These are phyloP conservation scores for Rhizomys pruinosus DNA, from an alignment of 2,113 vertebrate species.

Conservation along the genomic window DNA sequence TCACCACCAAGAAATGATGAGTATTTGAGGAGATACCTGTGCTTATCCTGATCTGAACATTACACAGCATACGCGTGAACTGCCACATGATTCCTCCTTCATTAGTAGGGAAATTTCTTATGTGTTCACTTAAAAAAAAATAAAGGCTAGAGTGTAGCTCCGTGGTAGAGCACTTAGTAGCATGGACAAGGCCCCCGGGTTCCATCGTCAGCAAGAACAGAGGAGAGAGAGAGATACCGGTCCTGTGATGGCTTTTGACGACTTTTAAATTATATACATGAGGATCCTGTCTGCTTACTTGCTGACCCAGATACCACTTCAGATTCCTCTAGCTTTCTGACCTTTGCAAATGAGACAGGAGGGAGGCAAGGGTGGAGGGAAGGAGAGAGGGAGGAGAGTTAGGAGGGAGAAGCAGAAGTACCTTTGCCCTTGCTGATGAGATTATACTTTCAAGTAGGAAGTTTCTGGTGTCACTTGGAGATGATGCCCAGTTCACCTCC, in stretches of 20 bases:
- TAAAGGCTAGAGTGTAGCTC: neutral
- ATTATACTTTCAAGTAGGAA: neutral
- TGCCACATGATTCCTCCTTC: neutral
- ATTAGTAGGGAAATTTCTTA: neutral
- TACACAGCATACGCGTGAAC: neutral
- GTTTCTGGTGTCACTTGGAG: neutral
- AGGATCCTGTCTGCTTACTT: neutral
- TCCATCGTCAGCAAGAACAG: neutral
- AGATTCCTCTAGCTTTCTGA: neutral
- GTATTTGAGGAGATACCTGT: neutral
- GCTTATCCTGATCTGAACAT: neutral
- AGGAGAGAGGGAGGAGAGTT: accelerated
- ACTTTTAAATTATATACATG: accelerated
- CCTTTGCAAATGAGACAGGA: neutral
- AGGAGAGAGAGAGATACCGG: neutral
- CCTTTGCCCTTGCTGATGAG: neutral
- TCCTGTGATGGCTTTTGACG: neutral
- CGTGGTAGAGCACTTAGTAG: too few species aligned
- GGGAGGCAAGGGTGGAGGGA: too few species aligned
- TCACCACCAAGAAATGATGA: neutral
- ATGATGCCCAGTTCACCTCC: neutral
- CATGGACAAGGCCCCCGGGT: too few species aligned
- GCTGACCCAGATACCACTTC: neutral
- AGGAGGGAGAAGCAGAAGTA: accelerated
- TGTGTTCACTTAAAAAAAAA: neutral